phyloP scores from a whole-genome alignment of 2,888 invertebrate species.

The Monochamus alternatus region DNA sequence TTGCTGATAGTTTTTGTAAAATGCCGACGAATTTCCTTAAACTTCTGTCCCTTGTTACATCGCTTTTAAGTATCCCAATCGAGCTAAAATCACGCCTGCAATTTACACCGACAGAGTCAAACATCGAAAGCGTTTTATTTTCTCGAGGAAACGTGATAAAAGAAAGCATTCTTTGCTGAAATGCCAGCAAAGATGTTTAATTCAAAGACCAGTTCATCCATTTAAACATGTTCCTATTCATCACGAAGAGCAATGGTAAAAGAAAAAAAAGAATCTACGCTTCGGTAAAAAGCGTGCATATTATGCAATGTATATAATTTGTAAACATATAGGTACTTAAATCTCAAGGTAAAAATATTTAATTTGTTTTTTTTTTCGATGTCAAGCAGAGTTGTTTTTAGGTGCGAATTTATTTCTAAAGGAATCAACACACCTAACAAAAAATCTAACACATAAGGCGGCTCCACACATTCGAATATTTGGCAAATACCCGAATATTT shows the following conservation, averaged over 20 bases:
- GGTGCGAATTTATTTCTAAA: not conserved
- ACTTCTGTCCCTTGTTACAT: too few species aligned
- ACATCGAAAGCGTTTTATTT: constrained; percentile 46
- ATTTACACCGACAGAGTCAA: constrained; percentile 27
- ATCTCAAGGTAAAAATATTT: too few species aligned
- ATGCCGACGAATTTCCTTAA: not conserved
- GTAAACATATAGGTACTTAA: too few species aligned
- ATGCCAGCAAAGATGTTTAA: constrained; percentile 43
- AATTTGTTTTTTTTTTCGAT: too few species aligned
- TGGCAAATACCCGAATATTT: too few species aligned
- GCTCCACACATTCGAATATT: too few species aligned
- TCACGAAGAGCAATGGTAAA: not conserved
- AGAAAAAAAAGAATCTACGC: too few species aligned
- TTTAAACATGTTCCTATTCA: constrained; percentile 44
- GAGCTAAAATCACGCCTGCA: constrained; percentile 52
- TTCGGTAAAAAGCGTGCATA: too few species aligned
- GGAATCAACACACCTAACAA: not conserved
- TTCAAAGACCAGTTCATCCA: constrained; percentile 50
- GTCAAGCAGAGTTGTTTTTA: not conserved
- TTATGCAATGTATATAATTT: too few species aligned
- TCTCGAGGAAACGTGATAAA: constrained; percentile 28
- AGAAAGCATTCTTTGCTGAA: not conserved
- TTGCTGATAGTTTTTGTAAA: not conserved
- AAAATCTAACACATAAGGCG: too few species aligned
- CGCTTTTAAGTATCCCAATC: constrained; percentile 50